Conservation (phyloP, 2,797 vertebrate species). For the Urophycis tenuis region DNA sequence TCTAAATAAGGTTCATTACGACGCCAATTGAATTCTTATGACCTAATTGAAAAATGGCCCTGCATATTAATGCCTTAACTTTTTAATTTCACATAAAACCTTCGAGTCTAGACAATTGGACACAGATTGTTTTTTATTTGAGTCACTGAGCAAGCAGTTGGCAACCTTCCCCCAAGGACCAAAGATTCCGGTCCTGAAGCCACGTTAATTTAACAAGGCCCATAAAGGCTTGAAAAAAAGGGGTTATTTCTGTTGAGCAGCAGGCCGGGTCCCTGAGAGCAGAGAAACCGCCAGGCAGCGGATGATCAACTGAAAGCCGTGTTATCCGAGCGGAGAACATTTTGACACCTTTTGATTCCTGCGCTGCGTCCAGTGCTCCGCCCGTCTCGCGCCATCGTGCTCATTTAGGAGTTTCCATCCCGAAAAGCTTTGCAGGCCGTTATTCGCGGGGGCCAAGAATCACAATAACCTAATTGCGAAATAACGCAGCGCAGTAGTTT, state of each 20-base stretch:
- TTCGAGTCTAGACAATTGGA: constrained; percentile 48
- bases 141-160: constrained; percentile 37
- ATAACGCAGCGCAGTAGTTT: constrained; percentile 33
- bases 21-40: constrained; percentile 23
- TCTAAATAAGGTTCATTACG: constrained; percentile 10
- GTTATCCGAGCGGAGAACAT: constrained; percentile 35
- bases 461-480: constrained; percentile 39
- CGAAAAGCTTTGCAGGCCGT: constrained; percentile 27
- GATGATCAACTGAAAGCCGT: constrained; percentile 45
- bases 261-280: constrained; percentile 21
- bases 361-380: constrained; percentile 21
- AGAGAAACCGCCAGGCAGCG: constrained; percentile 36
- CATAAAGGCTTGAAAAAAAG: constrained; percentile 50
- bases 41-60: constrained; percentile 33
- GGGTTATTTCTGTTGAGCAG: constrained; percentile 34
- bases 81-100: constrained; percentile 39
- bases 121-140: constrained; percentile 37
- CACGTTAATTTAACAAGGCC: constrained; percentile 48
- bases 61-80: constrained; percentile 28
- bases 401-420: constrained; percentile 36
- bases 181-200: constrained; percentile 30
- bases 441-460: constrained; percentile 40
- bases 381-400: constrained; percentile 29
- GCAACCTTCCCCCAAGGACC: constrained; percentile 39
- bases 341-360: constrained; percentile 31